Evolutionary conservation across 2,797 vertebrate species (phyloP).

Genomic region (Pseudotriccus pelzelni): DNA sequence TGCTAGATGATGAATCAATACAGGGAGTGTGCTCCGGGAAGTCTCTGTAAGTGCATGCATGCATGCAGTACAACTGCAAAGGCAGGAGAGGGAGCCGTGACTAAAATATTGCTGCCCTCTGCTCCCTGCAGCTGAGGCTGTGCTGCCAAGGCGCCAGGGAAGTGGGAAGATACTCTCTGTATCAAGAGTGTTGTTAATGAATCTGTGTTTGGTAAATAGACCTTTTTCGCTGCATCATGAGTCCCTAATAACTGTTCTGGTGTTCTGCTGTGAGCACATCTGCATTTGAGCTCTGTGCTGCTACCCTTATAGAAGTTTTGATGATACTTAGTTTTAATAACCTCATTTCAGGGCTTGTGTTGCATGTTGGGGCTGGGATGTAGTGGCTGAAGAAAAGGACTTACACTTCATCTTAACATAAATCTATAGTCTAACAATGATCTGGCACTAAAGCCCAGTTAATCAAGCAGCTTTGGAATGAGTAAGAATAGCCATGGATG

Average conservation of each 20-base stretch:
- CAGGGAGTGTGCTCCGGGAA: background rate
- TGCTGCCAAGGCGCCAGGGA: background rate
- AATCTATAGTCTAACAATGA: background rate
- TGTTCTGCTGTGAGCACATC: background rate
- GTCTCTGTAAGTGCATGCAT: background rate
- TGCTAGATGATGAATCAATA: background rate
- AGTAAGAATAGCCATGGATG: background rate
- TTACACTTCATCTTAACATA: background rate
- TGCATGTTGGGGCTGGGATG: background rate
- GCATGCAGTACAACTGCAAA: background rate
- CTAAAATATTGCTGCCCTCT: background rate
- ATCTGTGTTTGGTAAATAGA: background rate
- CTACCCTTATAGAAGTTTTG: background rate
- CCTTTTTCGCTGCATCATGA: background rate
- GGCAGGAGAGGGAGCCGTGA: slow-evolving; percentile 2
- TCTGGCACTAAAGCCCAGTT: background rate
- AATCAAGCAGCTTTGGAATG: background rate
- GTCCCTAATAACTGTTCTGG: background rate
- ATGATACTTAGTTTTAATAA: background rate
- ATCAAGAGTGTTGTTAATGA: background rate
- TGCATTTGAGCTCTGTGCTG: background rate
- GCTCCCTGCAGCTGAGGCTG: background rate
- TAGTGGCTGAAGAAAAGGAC: background rate
- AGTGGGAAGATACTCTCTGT: background rate
- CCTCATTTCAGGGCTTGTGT: background rate